These are phyloP conservation scores for Ochropleura plecta DNA, from an alignment of 2,888 invertebrate genomes.

Conservation along the genomic window DNA sequence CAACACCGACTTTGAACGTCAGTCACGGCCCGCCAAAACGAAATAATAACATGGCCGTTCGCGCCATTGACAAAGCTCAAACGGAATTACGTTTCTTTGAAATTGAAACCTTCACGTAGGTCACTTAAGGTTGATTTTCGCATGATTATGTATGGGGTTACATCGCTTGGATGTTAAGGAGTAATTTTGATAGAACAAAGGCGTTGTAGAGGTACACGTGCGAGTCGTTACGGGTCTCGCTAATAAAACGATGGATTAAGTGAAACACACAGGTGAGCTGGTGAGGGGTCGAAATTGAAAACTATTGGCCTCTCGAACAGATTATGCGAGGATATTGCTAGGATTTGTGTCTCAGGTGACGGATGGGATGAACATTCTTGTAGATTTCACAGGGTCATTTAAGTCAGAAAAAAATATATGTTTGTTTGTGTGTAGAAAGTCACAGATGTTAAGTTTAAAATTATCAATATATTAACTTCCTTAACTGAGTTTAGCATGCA, in stretches of 20 bases:
- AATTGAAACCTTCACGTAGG: conserved; percentile 57
- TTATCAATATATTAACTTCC: no score
- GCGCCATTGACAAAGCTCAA: conserved; percentile 62
- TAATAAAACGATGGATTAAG: conserved; percentile 89
- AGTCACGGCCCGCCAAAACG: conserved; percentile 89
- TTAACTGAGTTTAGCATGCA: no score
- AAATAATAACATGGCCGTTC: conserved; percentile 86
- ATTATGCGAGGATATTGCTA: conserved; percentile 75
- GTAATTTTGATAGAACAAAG: conserved; percentile 87
- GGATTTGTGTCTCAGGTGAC: conserved; percentile 77
- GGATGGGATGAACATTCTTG: conserved; percentile 73
- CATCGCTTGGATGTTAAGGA: conserved; percentile 58
- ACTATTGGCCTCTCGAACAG: conserved; percentile 87
- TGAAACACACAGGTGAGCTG: conserved; percentile 87
- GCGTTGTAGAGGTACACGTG: conserved; percentile 84
- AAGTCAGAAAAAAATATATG: not conserved
- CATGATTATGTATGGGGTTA: conserved; percentile 43
- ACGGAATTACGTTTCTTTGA: conserved; percentile 33
- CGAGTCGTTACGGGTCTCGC: conserved; percentile 83
- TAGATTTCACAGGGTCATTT: conserved; percentile 19
- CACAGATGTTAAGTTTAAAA: no score
- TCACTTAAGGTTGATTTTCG: conserved; percentile 62
- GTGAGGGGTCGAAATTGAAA: conserved; percentile 88
- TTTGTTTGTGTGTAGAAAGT: no score
- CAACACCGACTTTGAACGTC: conserved; percentile 88